These are phyloP conservation scores for Cepaea nemoralis DNA, from an alignment of 1,140 invertebrate species.

Conservation along the genomic window DNA sequence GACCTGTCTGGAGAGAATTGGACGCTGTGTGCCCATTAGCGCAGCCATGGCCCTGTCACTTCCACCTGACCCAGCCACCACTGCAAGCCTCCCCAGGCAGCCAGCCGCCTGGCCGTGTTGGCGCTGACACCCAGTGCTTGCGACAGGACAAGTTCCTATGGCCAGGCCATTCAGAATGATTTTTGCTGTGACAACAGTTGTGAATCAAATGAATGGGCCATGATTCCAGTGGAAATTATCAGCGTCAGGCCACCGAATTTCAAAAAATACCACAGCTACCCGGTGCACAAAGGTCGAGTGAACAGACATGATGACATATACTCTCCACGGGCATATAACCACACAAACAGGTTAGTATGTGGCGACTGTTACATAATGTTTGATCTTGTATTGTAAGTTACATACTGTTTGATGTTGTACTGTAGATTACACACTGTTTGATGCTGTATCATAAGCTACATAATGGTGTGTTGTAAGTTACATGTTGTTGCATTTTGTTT, in stretches of 20 bases:
- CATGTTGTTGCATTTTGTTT: neutral
- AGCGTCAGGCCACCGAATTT: constrained; percentile 55
- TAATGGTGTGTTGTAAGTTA: constrained; percentile 50
- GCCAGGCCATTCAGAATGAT: constrained; percentile 52
- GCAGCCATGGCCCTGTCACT: neutral
- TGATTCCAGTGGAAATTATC: constrained; percentile 61
- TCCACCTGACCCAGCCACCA: neutral
- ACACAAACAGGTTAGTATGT: too few relatives aligned
- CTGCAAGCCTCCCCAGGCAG: neutral
- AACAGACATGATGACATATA: too few relatives aligned
- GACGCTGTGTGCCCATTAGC: constrained; percentile 36
- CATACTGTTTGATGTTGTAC: too few relatives aligned
- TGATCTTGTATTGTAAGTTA: too few relatives aligned
- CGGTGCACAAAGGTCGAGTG: too few relatives aligned
- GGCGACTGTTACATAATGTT: too few relatives aligned
- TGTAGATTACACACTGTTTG: too few relatives aligned
- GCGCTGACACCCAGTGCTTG: too few relatives aligned
- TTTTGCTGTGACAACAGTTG: constrained; percentile 58
- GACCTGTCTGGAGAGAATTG: constrained; percentile 17
- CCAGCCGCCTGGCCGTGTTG: too few relatives aligned
- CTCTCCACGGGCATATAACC: too few relatives aligned
- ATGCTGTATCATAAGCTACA: too few relatives aligned
- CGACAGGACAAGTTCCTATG: neutral
- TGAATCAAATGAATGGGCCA: constrained; percentile 61
- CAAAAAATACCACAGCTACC: constrained; percentile 53